A percentile compares a stretch with the other conserved stretches of the same genome.
Evolutionary conservation across 1,140 invertebrate genomes (phyloP).

Genomic region (Aphidius gifuensis): DNA sequence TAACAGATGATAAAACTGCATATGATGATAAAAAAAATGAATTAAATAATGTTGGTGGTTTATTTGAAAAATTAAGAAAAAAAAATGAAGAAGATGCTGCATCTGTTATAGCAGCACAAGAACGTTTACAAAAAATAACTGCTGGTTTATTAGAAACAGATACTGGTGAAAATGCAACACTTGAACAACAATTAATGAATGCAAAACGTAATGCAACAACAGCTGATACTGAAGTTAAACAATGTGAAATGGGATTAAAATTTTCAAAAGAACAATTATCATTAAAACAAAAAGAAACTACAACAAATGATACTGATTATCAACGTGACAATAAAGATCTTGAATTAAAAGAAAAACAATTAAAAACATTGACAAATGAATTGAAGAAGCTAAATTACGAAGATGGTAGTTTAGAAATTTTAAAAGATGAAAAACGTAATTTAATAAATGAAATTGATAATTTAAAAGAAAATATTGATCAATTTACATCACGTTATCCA

Average conservation of each 20-base stretch:
- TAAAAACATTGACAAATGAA: constrained; percentile 58
- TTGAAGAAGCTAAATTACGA: constrained; percentile 66
- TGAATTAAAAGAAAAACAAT: constrained; percentile 62
- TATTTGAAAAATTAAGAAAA: constrained; percentile 70
- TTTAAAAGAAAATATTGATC: constrained; percentile 60
- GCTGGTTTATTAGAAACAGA: constrained; percentile 76
- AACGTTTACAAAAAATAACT: constrained; percentile 78
- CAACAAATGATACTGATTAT: constrained; percentile 69
- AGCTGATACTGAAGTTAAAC: constrained; percentile 77
- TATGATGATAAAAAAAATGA: constrained; percentile 66
- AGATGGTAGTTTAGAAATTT: constrained; percentile 61
- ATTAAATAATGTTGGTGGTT: constrained; percentile 61
- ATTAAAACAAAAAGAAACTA: constrained; percentile 67
- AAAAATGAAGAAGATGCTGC: constrained; percentile 67
- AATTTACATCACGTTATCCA: constrained; percentile 66
- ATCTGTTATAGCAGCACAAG: constrained; percentile 71
- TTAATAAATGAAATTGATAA: constrained; percentile 57
- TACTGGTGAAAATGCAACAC: constrained; percentile 78
- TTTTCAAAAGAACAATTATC: constrained; percentile 69
- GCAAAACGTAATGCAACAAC: constrained; percentile 72
- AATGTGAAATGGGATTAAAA: constrained; percentile 73
- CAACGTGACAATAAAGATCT: constrained; percentile 67
- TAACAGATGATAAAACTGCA: constrained; percentile 69
- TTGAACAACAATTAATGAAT: constrained; percentile 85
- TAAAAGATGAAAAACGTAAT: constrained; percentile 56